Base-by-base conservation (phyloP, 2,888 invertebrate species). In the Leucania comma region DNA sequence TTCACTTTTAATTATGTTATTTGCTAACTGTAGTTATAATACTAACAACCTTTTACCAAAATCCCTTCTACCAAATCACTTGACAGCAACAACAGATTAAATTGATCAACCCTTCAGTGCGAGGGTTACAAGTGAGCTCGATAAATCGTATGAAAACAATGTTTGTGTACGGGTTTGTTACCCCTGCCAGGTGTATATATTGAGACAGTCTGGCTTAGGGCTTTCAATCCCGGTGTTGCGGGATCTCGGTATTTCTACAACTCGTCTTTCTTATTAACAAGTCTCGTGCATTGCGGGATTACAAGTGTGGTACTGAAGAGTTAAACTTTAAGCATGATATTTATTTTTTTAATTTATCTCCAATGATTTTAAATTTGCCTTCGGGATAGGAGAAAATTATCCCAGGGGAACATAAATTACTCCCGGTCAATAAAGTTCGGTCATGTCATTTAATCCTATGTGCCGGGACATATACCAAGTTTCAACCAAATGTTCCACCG, bases 131-230 rank as follows among this genome's bases (percentile, higher is more conserved):
- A 22, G n/a, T 51, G 38, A 66, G 22, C 24, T 38, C 24, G 24
- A 50, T 38, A 58, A 68, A 56, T 42, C 56, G 4, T 26, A 22
- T 35, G 4, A 58, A 32, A 58, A 60, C 42, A 46, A 35, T 26
- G 42, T 6, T 68, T 6, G 14, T 9, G 29, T 17, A 42, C 12
- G 24, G 26, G 50, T 50, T 60, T 42, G 42, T 6, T 32, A 68
- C 46, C 76, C 69, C 76, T 68, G 73, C 38, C 10, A 57, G 35
- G 51, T 62, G 29, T 57, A 48, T 48, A 35, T 26, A 58, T 62
- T 63, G 68, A 26, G 59, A 60, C 8, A 48, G 48, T n/a, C n/a
- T 48, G 48, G 48, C 9, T 48, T n/a, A 46, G 46, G 20, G 46
- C 46, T 46, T 5, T 8, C 46, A 46, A 20, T 46, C 20, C 20